Conservation (phyloP, 1,140 invertebrate species). For the Tyrophagus putrescentiae region DNA sequence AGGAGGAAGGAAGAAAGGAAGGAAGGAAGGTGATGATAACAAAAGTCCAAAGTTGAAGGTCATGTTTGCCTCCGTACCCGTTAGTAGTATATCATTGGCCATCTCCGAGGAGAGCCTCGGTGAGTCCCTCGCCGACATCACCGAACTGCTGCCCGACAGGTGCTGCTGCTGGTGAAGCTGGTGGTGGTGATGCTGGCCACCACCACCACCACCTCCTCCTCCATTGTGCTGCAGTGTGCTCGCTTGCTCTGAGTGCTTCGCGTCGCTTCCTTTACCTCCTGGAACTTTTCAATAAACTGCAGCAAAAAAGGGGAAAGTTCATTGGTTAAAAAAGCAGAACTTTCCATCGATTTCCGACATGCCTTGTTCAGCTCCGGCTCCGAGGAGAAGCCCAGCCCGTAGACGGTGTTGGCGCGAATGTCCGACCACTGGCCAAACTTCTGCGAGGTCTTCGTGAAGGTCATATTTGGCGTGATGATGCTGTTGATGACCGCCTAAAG, state of each 20-base stretch:
- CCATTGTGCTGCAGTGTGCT: conserved; percentile 23
- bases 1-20: too few relatives aligned
- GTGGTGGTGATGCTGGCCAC: neutral
- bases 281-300: conserved; percentile 97
- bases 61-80: too few relatives aligned
- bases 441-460: conserved; percentile 93
- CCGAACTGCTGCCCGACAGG: neutral
- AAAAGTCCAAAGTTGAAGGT: too few relatives aligned
- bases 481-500: conserved; percentile 87
- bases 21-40: too few relatives aligned
- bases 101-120: neutral
- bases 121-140: conserved; percentile 5
- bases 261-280: conserved; percentile 91
- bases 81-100: conserved; percentile 12
- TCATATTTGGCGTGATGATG: conserved; percentile 96
- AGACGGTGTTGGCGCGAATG: conserved; percentile 91
- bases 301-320: conserved; percentile 19
- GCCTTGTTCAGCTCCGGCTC: conserved; percentile 87
- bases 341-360: too few relatives aligned
- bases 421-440: conserved; percentile 99
- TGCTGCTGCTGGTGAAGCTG: neutral
- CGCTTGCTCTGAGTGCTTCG: conserved; percentile 29
- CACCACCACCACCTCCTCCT: too few relatives aligned
- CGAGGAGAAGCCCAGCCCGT: conserved; percentile 86
- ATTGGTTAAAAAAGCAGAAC: too few relatives aligned